A percentile compares a stretch with the other conserved stretches of the same genome.
Evolutionary conservation across 2,113 vertebrate genomes (phyloP).

Genomic region (Sinocyclocheilus maitianheensis): DNA sequence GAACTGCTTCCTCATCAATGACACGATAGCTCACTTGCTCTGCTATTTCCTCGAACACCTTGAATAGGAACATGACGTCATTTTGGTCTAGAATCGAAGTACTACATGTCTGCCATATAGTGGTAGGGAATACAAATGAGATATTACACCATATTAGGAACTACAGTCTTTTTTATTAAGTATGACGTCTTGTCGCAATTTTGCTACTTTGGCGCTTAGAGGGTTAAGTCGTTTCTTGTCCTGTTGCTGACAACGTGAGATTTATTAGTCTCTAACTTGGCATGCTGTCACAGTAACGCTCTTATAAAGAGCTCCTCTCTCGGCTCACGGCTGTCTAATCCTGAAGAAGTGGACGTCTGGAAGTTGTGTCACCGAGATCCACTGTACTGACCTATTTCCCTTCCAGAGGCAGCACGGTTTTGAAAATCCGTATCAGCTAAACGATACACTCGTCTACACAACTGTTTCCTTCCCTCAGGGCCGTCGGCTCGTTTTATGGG

Average conservation of each 20-base stretch:
- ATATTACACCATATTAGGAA: no score
- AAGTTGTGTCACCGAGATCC: conserved; percentile 71
- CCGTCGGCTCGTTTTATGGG: conserved; percentile 63
- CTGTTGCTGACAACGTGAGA: conserved; percentile 20
- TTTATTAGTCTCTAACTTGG: conserved; percentile 39
- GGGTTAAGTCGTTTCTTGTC: conserved; percentile 1
- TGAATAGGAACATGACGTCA: no score
- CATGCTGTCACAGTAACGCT: conserved; percentile 18
- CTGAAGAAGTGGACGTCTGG: conserved; percentile 52
- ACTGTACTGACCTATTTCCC: conserved; percentile 72
- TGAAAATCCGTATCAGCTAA: conserved; percentile 70
- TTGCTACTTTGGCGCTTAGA: no score
- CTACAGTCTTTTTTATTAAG: no score
- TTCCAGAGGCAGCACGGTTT: conserved; percentile 60
- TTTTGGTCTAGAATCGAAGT: no score
- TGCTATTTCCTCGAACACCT: no score
- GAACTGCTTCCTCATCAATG: no score
- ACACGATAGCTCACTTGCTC: no score
- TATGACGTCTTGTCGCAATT: no score
- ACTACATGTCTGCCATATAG: no score
- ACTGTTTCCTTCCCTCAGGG: conserved; percentile 70
- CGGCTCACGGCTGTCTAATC: conserved; percentile 21
- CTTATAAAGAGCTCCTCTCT: conserved; percentile 1
- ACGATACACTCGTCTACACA: conserved; percentile 71
- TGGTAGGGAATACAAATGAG: no score